Evolutionary conservation across 2,888 invertebrate genomes (phyloP).

Genomic region (Tipula vernalis): DNA sequence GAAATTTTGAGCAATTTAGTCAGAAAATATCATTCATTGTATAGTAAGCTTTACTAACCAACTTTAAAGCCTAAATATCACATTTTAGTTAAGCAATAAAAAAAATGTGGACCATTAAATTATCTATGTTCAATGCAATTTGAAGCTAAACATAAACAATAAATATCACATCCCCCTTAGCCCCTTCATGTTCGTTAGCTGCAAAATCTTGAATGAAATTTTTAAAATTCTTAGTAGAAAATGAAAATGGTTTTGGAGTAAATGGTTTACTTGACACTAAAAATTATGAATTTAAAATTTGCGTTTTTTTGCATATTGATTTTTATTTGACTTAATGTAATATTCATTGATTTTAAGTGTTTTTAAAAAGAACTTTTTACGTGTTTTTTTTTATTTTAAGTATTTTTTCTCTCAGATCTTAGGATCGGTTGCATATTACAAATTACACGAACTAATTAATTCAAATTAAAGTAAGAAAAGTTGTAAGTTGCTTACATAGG

Average conservation of each 20-base stretch:
- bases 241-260: constrained; percentile 5
- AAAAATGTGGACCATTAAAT: neutral
- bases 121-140: neutral
- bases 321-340: no score
- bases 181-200: constrained; percentile 13
- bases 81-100: neutral
- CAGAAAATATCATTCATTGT: neutral
- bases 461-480: no score
- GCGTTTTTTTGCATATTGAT: no score
- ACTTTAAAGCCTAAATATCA: neutral
- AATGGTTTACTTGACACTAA: neutral
- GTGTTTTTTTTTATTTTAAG: no score
- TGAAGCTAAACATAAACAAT: neutral
- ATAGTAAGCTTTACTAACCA: neutral
- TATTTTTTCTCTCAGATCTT: no score
- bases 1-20: neutral
- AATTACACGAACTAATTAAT: no score
- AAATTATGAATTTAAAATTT: neutral
- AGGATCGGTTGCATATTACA: no score
- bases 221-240: constrained; percentile 13
- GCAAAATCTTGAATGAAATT: constrained; percentile 15
- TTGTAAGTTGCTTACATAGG: no score
- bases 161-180: neutral
- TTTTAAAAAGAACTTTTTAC: no score
- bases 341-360: no score